Evolutionary conservation across 2,888 invertebrate genomes (phyloP).

Genomic region (Cheilosia vulpina): DNA sequence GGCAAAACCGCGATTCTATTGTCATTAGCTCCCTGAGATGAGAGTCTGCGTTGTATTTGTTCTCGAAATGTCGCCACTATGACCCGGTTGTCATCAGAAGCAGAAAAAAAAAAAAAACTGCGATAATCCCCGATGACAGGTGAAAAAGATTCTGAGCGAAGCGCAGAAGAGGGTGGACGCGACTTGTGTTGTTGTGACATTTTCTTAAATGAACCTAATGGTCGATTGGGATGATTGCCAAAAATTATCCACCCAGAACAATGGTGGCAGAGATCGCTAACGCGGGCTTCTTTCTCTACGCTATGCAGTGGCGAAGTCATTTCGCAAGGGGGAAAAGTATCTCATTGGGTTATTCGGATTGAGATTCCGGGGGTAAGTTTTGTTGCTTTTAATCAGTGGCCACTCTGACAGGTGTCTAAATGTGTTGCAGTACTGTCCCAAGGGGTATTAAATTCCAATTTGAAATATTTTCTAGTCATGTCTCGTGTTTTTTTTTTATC

Average conservation of each 20-base stretch:
- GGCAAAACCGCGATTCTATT: slow-evolving; percentile 19
- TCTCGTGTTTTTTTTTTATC: too few species aligned
- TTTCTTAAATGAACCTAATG: slow-evolving; percentile 42
- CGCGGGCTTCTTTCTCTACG: slow-evolving; percentile 7
- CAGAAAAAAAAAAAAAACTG: slow-evolving; percentile 1
- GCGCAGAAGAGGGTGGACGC: not conserved
- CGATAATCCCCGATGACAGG: slow-evolving; percentile 69
- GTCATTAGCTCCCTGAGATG: slow-evolving; percentile 30
- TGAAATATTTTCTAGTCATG: not conserved
- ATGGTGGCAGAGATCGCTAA: slow-evolving; percentile 32
- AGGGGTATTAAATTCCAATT: not conserved
- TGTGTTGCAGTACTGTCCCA: not conserved
- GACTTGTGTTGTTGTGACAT: slow-evolving; percentile 20
- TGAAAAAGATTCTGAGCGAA: slow-evolving; percentile 46
- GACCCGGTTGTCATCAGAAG: slow-evolving; percentile 53
- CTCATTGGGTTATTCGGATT: slow-evolving; percentile 48
- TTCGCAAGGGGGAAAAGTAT: not conserved
- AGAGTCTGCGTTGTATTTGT: slow-evolving; percentile 14
- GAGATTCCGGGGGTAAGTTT: slow-evolving; percentile 10
- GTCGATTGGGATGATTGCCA: slow-evolving; percentile 72
- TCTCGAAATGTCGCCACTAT: slow-evolving; percentile 62
- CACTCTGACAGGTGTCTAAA: slow-evolving; percentile 49
- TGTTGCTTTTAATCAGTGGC: slow-evolving; percentile 41
- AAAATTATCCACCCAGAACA: slow-evolving; percentile 52
- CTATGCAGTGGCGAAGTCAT: not conserved